Conservation (phyloP, 2,797 vertebrate species). For the Galago senegalensis region DNA sequence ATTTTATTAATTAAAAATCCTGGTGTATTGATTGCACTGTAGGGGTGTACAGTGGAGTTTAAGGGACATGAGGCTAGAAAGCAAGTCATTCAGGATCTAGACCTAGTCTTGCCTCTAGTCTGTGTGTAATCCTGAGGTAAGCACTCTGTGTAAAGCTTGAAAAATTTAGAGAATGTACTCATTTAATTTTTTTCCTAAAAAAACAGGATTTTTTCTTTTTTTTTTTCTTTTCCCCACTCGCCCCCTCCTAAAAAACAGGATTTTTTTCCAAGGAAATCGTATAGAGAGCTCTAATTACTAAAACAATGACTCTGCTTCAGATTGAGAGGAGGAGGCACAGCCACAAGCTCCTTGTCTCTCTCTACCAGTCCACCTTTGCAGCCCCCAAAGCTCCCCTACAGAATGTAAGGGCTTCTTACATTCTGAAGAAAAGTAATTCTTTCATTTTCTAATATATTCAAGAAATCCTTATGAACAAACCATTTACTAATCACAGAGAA, state of each 20-base stretch:
- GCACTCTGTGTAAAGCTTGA: neutral
- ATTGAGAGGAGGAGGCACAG: neutral
- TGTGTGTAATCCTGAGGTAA: neutral
- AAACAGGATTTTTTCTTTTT: no score
- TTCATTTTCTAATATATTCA: neutral
- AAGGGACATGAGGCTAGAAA: neutral
- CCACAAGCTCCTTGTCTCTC: neutral
- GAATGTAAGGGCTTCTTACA: neutral
- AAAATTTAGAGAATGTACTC: neutral
- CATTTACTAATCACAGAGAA: neutral
- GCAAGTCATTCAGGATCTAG: neutral
- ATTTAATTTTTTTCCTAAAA: neutral
- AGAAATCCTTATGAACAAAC: neutral
- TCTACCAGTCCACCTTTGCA: neutral
- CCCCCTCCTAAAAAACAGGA: neutral
- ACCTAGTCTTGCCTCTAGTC: neutral
- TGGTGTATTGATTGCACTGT: rapidly evolving
- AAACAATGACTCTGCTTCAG: neutral
- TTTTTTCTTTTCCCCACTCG: no score
- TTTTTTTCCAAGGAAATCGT: neutral
- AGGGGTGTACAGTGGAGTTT: neutral
- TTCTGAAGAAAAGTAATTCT: neutral
- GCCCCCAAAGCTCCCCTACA: neutral
- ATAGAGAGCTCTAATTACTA: neutral
- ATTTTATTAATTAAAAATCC: slow-evolving; percentile 37